These are phyloP conservation scores for Poicephalus gulielmi DNA, from an alignment of 2,113 vertebrate genomes.

Conservation along the genomic window DNA sequence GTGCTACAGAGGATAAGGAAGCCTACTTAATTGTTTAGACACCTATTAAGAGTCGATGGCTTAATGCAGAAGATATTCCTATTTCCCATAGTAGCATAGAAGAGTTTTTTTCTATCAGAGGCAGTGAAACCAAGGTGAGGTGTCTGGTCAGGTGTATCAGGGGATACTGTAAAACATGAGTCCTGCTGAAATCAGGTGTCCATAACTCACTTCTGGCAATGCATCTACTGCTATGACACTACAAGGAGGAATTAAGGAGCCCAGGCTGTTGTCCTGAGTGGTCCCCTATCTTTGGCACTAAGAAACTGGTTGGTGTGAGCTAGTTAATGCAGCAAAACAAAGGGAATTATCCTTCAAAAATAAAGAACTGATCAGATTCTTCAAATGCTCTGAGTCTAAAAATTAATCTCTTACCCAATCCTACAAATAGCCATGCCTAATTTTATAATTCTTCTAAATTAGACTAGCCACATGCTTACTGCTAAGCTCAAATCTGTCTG, in stretches of 20 bases:
- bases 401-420: background rate
- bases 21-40: background rate
- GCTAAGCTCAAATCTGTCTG: conserved; percentile 60
- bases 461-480: conserved; percentile 62
- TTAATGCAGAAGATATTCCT: background rate
- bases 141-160: background rate
- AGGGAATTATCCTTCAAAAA: conserved; percentile 6
- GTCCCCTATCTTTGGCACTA: background rate
- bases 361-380: background rate
- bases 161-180: background rate
- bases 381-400: conserved; percentile 7
- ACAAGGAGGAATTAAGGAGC: background rate
- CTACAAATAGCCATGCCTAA: conserved; percentile 46
- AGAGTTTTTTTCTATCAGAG: background rate
- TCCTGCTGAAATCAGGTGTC: background rate
- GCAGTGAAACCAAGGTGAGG: background rate
- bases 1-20: background rate
- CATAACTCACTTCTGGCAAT: background rate
- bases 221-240: background rate
- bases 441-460: conserved; percentile 66
- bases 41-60: background rate
- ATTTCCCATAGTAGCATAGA: background rate
- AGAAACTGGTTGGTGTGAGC: background rate
- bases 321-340: background rate
- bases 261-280: background rate